Evolutionary conservation across 1,140 invertebrate species (phyloP), one percentile per base, ranked within the genome.

Genomic region (Eupristina koningsbergeri): DNA sequence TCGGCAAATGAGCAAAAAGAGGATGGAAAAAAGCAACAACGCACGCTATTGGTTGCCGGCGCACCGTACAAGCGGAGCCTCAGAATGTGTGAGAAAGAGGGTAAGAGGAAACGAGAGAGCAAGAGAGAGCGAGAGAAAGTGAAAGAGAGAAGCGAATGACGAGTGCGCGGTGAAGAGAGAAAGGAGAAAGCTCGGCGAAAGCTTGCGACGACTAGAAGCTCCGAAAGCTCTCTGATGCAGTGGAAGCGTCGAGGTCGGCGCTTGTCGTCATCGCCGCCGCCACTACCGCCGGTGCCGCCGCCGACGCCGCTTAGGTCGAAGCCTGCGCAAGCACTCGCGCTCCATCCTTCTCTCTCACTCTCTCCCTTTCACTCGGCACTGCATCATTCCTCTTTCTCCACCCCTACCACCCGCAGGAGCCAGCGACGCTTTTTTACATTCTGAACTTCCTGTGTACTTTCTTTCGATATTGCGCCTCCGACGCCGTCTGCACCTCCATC

Each of bases 301-400:
- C n/a, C 85, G 86, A 84, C 77, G 79, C 85, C 80, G 86, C 87
- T 88, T 88, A 87, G 89, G 89, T 90, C 89, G 90, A 91, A 91
- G 87, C 89, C 90, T 89, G 91, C 91, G 91, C 91, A 91, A 90
- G 87, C 90, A 90, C 89, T 80, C 86, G 47, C 39, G 13, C 0
- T 39, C 45, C 13, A 29, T 53, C 76, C 64, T 19, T 58, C 58
- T 41, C 76, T 41, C 76, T 82, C 85, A 86, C 79, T 67, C 82
- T 84, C 73, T 83, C 81, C 74, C 77, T 41, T 8, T 22, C 22
- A 31, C 26, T 67, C 34, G 5, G 26, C 7, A 61, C 50, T 50
- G 74, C 47, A 61, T 50, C 50, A 34, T n/a, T 45, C 29, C 73
- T 22, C 22, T 41, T 36, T 22, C 8, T 34, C 67, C 5, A 26